Evolutionary conservation across 2,888 invertebrate species (phyloP), one percentile per base, ranked within the genome.

Genomic region (Dicyrtoma fusca): DNA sequence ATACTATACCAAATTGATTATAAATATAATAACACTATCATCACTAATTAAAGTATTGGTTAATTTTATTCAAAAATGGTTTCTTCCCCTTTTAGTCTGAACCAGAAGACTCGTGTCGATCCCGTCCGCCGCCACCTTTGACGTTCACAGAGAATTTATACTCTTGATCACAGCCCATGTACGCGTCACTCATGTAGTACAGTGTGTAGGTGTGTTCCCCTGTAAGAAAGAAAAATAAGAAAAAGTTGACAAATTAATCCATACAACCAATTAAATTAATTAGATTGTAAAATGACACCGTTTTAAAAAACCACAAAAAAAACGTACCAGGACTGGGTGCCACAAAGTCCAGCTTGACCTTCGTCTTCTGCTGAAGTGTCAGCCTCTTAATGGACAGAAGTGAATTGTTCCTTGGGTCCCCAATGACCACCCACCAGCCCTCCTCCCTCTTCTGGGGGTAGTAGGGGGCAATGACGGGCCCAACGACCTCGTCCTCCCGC

Each of bases 151-250:
- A 88, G 84, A 99, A 95, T 85, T 93, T 92, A 86, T 99, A 99
- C 85, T 99, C 99, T 85, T 99, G 99, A 87, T 99, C 99, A 82
- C 98, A 99, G 10, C 99, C 99, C 82, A 99, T 89, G 84, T 99
- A 99, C 0, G 97, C 93, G 84, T 99, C 99, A 81, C 96, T 97
- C 97, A 99, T 99, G 85, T 95, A 99, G 86, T 96, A 99, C 66
- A 99, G 86, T 0, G 94, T 95, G 85, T 97, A 98, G 14, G 91
- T 90, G 84, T 96, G 94, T 34, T 91, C 89, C 6, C 96, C 94
- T 65, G 71, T 45, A 75, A 49, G 45, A 11, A 62, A 66, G 14
- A 6, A 10, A 21, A 70, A 51, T 26, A 49, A 21, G 5, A 59
- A 42, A 34, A 25, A n/a, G n/a, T n/a, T n/a, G n/a, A 51, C 17